Base-by-base conservation (phyloP, 2,113 vertebrate species). In the Elgaria multicarinata region DNA sequence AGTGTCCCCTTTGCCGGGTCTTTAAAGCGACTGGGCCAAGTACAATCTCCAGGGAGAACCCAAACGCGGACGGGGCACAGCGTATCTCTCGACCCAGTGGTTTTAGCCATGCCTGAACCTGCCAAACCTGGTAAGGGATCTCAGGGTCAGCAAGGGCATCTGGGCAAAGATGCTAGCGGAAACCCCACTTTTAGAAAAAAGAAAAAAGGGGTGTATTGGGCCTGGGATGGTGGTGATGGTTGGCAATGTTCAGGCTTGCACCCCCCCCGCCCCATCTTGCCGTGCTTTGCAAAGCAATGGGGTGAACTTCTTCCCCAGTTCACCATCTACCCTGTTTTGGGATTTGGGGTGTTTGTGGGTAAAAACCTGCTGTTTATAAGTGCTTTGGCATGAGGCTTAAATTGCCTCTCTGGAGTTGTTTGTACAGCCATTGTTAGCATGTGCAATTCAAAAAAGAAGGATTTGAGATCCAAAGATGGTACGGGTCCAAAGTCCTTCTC, bases 11-110 rank as follows among this genome's bases (percentile, higher is more conserved):
- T 53, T 39, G 72, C 88, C 67, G 44, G 81, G 81, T 69, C 88
- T 89, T 89, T 89, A 89, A 89, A 89, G 81, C 33, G 72, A 89
- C 58, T 66, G 46, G 72, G 72, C 72, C 26, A 83, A 89, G 88
- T 50, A 55, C 72, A 69, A 77, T 84, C 88, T 66, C 88, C 62
- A 39, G 88, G 88, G 88, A 89, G 82, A 89, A 67, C 82, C 72
- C 50, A 67, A 71, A 83, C 88, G 66, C 72, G 12, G 46, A 78
- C 81, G 18, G 88, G 67, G 62, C 62, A 53, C 50, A 83, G 81
- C 33, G n/a, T 39, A 55, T 76, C 82, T 83, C 66, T 69, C 58
- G 31, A 31, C 66, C 74, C 58, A 31, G 72, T 53, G 72, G 55
- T 67, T 84, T 67, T 76, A 50, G 46, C 81, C 88, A 89, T 89